Evolutionary conservation across 2,797 vertebrate genomes (phyloP).

Genomic region (Sciurus vulgaris): DNA sequence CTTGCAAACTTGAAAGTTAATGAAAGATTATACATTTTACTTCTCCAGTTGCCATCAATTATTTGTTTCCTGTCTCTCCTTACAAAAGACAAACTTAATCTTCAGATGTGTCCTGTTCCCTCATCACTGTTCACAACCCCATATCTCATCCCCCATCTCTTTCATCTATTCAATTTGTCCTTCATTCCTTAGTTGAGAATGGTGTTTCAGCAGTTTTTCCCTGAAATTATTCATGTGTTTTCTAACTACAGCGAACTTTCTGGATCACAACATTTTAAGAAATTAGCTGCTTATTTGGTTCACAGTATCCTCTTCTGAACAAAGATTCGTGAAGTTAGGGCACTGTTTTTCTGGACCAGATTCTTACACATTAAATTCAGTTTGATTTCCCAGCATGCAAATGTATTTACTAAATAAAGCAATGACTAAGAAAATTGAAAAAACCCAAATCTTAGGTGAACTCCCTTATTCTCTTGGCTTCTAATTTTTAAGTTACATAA

Average conservation of each 20-base stretch:
- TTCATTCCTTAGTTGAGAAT: not conserved
- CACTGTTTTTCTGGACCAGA: not conserved
- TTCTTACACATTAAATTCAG: not conserved
- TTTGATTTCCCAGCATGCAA: not conserved
- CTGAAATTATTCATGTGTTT: not conserved
- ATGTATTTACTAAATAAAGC: not conserved
- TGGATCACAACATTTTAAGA: not conserved
- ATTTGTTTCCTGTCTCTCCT: not conserved
- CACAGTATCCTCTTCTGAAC: not conserved
- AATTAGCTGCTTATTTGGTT: not conserved
- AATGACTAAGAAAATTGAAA: not conserved
- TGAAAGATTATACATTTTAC: not conserved
- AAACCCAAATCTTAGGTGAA: not conserved
- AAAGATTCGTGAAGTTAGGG: not conserved
- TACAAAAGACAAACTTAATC: not conserved
- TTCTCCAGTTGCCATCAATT: not conserved
- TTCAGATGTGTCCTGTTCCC: not conserved
- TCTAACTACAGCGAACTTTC: not conserved
- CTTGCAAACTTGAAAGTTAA: not conserved
- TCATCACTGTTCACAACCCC: not conserved
- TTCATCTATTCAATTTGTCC: not conserved
- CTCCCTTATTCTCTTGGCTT: not conserved
- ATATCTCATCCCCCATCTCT: not conserved
- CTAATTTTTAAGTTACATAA: not conserved
- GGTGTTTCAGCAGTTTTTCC: not conserved